Base-by-base conservation (phyloP, 2,113 vertebrate genomes). In the Zingel zingel region DNA sequence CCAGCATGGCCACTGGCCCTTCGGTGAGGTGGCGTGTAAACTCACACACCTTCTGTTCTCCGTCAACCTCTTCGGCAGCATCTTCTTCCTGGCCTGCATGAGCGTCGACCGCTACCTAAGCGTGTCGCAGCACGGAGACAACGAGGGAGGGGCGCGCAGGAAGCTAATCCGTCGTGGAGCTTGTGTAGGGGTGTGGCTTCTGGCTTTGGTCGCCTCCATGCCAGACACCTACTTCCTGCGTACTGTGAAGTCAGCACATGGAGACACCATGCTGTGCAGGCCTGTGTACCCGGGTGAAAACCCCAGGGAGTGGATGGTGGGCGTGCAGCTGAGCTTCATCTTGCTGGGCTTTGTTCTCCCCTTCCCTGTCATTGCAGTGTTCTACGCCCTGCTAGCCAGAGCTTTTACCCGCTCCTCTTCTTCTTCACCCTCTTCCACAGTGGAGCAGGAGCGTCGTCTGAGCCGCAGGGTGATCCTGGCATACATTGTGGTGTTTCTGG, bases 31-130 rank as follows among this genome's bases (percentile, higher is more conserved):
- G 86, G 97, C 96, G 0, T 99, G 98, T 88, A 99, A 99, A 90
- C 85, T 98, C 84, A 97, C 97, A 0, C 97, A 99, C 89, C 95
- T 98, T 74, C 90, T 98, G 56, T 99, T 98, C 92, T 97, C 96
- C 63, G 96, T 99, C 95, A 99, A 99, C 94, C 94, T 99, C 64
- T 98, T 97, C 1, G 76, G 98, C 75, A 98, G 98, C 93, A 99
- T 99, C 94, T 98, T 99, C 94, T 98, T 99, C 93, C 90, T 99
- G 82, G 95, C 96, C 0, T 98, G 97, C 93, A 99, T 99, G 97
- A 99, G 98, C 0, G 94, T 98, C 81, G 98, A 99, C 91, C 97
- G 98, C 65, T 99, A 99, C 89, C 93, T 98, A 8, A 97, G 96
- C 0, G 89, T 97, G 79, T 68, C 51, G 0, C 47, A 21, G 50